Percentiles rank a stretch among this genome's conserved stretches.
Evolutionary conservation across 2,888 invertebrate genomes (phyloP).

Genomic region (Torymus auratus): DNA sequence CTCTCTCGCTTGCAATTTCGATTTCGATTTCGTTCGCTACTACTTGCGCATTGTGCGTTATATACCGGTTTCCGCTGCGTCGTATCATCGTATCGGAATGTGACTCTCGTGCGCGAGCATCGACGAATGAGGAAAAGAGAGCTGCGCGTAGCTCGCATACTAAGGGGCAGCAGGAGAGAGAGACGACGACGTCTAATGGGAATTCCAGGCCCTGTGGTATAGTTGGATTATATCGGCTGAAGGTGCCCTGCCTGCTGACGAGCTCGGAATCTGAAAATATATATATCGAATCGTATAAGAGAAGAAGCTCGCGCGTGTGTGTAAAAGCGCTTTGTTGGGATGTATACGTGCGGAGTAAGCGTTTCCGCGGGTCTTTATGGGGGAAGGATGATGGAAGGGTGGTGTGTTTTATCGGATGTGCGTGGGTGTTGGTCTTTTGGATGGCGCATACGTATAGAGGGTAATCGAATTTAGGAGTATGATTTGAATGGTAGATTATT

Average conservation of each 20-base stretch:
- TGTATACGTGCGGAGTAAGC: no score
- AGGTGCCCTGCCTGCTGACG: constrained; percentile 9
- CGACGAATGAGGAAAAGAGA: constrained; percentile 44
- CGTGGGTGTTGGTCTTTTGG: no score
- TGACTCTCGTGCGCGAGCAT: constrained; percentile 15
- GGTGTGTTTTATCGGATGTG: no score
- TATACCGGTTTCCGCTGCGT: constrained; percentile 32
- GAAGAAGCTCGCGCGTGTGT: no score
- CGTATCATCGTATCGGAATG: constrained; percentile 53
- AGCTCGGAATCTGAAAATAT: constrained; percentile 52
- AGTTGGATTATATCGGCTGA: background rate
- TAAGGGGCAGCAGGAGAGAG: constrained; percentile 34
- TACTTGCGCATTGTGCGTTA: background rate
- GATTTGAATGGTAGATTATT: no score
- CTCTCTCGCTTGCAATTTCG: constrained; percentile 5
- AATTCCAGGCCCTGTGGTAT: constrained; percentile 36
- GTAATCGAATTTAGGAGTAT: no score
- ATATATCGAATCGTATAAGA: no score
- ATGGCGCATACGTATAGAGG: no score
- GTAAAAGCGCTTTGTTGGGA: no score
- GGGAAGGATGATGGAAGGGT: no score
- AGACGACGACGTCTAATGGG: constrained; percentile 45
- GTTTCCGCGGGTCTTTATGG: no score
- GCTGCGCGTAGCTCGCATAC: constrained; percentile 36
- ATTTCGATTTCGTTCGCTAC: constrained; percentile 21